Evolutionary conservation across 2,113 vertebrate genomes (phyloP), one percentile per base, ranked within the genome.

Genomic region (Anser brachyrhynchus): DNA sequence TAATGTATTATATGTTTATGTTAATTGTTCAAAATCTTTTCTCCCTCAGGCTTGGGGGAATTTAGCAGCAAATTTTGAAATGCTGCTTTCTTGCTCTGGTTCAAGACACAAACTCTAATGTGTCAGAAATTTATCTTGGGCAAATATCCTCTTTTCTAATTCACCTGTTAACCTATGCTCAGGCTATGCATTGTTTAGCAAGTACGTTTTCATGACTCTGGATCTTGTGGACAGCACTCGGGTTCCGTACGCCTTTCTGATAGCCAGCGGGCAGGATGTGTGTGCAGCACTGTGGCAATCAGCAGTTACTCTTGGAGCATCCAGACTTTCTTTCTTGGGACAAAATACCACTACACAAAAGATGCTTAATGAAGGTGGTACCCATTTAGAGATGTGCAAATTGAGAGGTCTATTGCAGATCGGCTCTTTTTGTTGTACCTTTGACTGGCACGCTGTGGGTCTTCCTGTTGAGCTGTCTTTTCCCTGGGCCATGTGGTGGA

Each of bases 401-500:
- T 18, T 17, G 71, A 73, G 52, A 39, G 7, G 8, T 6, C 35
- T 13, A 0, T 49, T 31, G 21, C 15, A 70, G 72, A 46, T 8
- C 3, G 33, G n/a, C 21, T 84, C 21, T 73, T 74, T 66, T 59
- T n/a, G 23, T 39, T 16, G 21, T 66, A 9, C 4, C 29, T 41
- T 77, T 71, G 18, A 11, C 41, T 37, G 69, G 11, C 31, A 31
- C 0, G 3, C 6, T 26, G 22, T 1, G 22, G 52, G 22, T 35
- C 18, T n/a, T 67, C 11, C 64, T 6, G 23, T n/a, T n/a, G 8
- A n/a, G 55, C 61, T 57, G 51, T 41, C 49, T 84, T 73, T 79
- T n/a, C 22, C 52, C 13, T 0, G 0, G 19, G 7, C 25, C 62
- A 1, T 3, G 3, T 26, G 35, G 54, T 2, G 26, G 55, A n/a